A percentile compares a stretch with the other conserved stretches of the same genome.
Evolutionary conservation across 2,113 vertebrate species (phyloP).

Genomic region (Campylomormyrus tamandua): DNA sequence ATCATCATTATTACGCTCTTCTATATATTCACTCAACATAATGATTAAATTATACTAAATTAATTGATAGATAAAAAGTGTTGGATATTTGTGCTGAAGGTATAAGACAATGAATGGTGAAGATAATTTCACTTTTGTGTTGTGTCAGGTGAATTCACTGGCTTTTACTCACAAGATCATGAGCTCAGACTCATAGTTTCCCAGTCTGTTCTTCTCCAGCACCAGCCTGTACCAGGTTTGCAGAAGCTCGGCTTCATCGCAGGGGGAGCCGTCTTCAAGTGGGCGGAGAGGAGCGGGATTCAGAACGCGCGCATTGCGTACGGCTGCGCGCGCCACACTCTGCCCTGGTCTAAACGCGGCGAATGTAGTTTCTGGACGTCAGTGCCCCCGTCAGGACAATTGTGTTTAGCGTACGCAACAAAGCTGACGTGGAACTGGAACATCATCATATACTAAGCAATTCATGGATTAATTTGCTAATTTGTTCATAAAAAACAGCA

Average conservation of each 20-base stretch:
- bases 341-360: background rate
- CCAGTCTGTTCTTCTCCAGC: constrained; percentile 88
- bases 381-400: constrained; percentile 13
- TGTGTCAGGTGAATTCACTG: background rate
- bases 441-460: background rate
- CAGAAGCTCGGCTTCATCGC: constrained; percentile 72
- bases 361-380: background rate
- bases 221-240: constrained; percentile 89
- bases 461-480: background rate
- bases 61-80: background rate
- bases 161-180: constrained; percentile 61
- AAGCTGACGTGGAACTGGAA: background rate
- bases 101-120: background rate
- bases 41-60: background rate
- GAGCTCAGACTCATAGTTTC: constrained; percentile 83
- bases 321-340: background rate
- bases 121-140: background rate
- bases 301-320: background rate
- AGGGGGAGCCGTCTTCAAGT: constrained; percentile 21
- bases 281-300: background rate
- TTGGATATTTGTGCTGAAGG: background rate
- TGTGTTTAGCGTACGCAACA: background rate
- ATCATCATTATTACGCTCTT: background rate
- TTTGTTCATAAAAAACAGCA: background rate
- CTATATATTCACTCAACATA: background rate